Conservation (phyloP, 2,113 vertebrate species). For the Aegotheles bennettii region DNA sequence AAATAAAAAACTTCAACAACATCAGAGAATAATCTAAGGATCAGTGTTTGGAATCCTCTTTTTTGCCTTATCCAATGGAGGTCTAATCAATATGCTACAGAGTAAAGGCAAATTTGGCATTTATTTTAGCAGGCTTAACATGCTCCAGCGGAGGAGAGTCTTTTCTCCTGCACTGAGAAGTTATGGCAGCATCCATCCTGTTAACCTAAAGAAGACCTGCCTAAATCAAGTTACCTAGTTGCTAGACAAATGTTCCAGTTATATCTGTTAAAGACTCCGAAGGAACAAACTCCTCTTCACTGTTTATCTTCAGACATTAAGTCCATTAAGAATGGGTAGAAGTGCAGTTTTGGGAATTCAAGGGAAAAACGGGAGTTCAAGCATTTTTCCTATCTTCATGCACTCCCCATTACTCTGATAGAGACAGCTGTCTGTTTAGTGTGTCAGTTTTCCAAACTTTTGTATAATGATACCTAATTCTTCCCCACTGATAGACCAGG, state of each 20-base stretch:
- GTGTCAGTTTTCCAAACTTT: neutral
- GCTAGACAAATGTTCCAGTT: neutral
- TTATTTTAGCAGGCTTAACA: neutral
- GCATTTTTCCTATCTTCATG: neutral
- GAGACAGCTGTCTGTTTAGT: neutral
- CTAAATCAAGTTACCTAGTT: neutral
- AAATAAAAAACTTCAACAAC: neutral
- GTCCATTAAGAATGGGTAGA: neutral
- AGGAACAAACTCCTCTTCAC: neutral
- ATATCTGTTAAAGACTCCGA: neutral
- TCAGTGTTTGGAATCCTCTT: neutral
- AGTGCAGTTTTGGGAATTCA: neutral
- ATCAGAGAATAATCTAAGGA: neutral
- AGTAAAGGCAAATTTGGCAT: neutral
- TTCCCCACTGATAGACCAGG: neutral
- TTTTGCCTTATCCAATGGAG: neutral
- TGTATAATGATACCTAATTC: neutral
- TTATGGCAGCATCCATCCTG: neutral
- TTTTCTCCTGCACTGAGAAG: neutral
- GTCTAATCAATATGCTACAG: neutral
- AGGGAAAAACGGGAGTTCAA: neutral
- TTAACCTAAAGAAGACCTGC: neutral
- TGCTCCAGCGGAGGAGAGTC: neutral
- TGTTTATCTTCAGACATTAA: neutral
- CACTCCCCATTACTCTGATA: neutral